These are phyloP conservation scores for Sturnus vulgaris DNA, from an alignment of 2,113 vertebrate species.

Conservation along the genomic window DNA sequence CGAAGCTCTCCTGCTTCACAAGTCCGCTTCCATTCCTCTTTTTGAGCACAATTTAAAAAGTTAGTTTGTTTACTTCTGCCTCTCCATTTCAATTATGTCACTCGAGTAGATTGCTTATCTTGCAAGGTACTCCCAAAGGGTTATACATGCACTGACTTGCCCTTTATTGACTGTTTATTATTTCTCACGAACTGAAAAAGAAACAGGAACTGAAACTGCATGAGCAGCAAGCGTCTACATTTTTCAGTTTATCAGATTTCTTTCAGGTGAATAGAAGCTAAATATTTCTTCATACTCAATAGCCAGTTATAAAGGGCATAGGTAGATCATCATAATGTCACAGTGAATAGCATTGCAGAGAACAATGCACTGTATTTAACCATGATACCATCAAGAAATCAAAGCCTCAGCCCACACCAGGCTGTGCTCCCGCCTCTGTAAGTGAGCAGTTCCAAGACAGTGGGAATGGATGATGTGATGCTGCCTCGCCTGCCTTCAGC, in stretches of 20 bases:
- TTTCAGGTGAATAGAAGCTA: too few relatives aligned
- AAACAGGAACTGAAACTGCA: background rate
- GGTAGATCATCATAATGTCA: background rate
- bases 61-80: background rate
- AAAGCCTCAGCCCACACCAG: background rate
- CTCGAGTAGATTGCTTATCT: background rate
- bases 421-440: background rate
- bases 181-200: background rate
- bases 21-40: background rate
- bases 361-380: background rate
- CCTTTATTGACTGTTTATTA: background rate
- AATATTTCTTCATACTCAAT: background rate
- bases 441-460: background rate
- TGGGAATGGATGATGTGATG: rapidly evolving
- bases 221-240: background rate
- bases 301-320: background rate
- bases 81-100: background rate
- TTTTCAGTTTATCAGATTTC: background rate
- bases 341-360: background rate
- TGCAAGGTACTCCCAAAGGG: background rate
- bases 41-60: background rate
- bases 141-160: background rate
- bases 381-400: background rate
- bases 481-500: background rate
- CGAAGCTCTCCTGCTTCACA: background rate